Percentiles rank a stretch among this genome's conserved stretches.
Evolutionary conservation across 2,113 vertebrate species (phyloP).

Genomic region (Potamarius usumacintae): DNA sequence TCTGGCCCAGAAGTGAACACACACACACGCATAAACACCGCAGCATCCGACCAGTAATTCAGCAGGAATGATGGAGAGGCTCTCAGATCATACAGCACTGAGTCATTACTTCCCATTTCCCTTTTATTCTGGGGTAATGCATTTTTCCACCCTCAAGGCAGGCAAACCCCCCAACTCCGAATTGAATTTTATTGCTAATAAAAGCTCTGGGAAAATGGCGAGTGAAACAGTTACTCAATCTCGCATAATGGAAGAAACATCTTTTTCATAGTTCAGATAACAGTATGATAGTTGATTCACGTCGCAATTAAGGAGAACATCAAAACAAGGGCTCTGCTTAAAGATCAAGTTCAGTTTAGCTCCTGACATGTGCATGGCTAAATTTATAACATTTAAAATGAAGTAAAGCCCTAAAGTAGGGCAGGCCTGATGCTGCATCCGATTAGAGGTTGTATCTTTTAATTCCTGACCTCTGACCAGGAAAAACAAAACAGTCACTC

Average conservation of each 20-base stretch:
- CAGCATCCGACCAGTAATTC: constrained; percentile 44
- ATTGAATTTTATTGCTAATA: constrained; percentile 59
- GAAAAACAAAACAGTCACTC: not conserved
- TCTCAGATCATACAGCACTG: constrained; percentile 52
- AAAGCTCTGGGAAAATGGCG: constrained; percentile 35
- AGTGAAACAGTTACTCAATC: constrained; percentile 49
- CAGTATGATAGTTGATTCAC: constrained; percentile 38
- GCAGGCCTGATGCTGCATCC: not conserved
- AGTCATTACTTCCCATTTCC: constrained; percentile 59
- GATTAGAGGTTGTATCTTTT: not conserved
- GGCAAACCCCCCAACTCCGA: constrained; percentile 50
- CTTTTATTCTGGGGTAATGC: constrained; percentile 53
- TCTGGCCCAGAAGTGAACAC: not conserved
- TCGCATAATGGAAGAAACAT: constrained; percentile 29
- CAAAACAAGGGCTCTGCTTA: constrained; percentile 17
- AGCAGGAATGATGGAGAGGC: constrained; percentile 46
- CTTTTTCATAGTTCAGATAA: constrained; percentile 40
- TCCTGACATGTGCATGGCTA: not conserved
- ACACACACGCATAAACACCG: constrained; percentile 18
- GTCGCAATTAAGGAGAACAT: constrained; percentile 36
- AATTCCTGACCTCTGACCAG: not conserved
- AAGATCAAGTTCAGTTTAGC: not conserved
- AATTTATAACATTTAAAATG: not conserved
- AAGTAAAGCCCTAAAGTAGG: not conserved
- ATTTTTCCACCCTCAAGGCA: constrained; percentile 52